Conservation (phyloP, 2,113 vertebrate genomes). For the Varanus komodoensis region DNA sequence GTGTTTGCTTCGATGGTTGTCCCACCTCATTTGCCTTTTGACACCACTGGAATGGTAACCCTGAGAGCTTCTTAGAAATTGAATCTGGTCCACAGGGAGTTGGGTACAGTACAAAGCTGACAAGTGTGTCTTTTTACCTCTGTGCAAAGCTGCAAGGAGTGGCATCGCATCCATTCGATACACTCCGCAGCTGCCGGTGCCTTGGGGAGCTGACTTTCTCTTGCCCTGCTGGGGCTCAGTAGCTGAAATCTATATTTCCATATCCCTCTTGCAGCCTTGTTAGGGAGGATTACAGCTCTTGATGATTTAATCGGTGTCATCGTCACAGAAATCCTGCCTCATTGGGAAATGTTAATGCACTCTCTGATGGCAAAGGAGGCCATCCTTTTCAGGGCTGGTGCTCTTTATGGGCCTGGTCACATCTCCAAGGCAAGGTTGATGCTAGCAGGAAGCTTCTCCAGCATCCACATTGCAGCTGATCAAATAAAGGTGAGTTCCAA, state of each 20-base stretch:
- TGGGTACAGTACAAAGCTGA: too few species aligned
- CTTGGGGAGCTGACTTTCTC: conserved; percentile 9
- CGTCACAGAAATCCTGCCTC: conserved; percentile 75
- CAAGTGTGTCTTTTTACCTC: too few species aligned
- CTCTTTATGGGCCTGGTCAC: conserved; percentile 18
- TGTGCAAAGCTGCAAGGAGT: too few species aligned
- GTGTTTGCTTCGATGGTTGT: too few species aligned
- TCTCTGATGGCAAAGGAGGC: conserved; percentile 68
- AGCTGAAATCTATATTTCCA: conserved; percentile 48
- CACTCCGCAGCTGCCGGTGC: neutral
- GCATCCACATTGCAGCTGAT: neutral
- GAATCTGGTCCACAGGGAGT: too few species aligned
- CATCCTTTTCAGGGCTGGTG: conserved; percentile 65
- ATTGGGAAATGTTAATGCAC: conserved; percentile 77
- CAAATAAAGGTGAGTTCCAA: neutral
- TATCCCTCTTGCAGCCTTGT: conserved; percentile 32
- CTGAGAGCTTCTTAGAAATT: too few species aligned
- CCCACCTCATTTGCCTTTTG: too few species aligned
- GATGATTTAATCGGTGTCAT: conserved; percentile 80
- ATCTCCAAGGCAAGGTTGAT: conserved; percentile 45
- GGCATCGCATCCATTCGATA: neutral
- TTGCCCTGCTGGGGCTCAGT: conserved; percentile 51
- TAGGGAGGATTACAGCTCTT: conserved; percentile 71
- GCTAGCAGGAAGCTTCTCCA: conserved; percentile 18
- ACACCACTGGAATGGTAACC: too few species aligned